phyloP scores from a whole-genome alignment of 2,797 vertebrate genomes.

The Rhabdomys pumilio region DNA sequence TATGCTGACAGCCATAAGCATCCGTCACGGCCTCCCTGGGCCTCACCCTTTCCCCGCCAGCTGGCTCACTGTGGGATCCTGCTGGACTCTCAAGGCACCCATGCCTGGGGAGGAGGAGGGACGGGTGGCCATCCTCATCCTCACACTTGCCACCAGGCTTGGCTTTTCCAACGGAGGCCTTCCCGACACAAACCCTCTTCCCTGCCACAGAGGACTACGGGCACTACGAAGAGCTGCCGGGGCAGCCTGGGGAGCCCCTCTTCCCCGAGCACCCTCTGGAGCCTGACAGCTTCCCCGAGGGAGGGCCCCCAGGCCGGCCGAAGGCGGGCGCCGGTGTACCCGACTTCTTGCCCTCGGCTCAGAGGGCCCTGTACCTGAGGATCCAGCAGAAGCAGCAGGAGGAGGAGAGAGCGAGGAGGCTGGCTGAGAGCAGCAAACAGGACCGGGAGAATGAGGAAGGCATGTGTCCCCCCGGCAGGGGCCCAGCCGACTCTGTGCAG shows the following conservation, averaged over 20 bases:
- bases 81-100: neutral
- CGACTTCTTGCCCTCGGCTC: constrained; percentile 96
- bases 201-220: constrained; percentile 92
- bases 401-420: constrained; percentile 94
- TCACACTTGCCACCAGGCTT: neutral
- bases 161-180: constrained; percentile 39
- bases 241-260: constrained; percentile 87
- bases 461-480: constrained; percentile 83
- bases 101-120: neutral
- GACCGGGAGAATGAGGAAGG: constrained; percentile 93
- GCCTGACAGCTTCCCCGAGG: constrained; percentile 86
- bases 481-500: neutral
- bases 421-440: constrained; percentile 92
- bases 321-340: constrained; percentile 92
- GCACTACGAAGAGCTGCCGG: constrained; percentile 90
- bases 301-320: constrained; percentile 84
- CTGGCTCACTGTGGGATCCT: neutral
- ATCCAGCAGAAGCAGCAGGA: constrained; percentile 99
- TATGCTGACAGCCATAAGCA: constrained; percentile 3
- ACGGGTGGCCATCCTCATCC: neutral
- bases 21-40: neutral
- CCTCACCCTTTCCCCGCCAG: constrained; percentile 6
- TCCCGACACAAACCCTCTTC: constrained; percentile 74
- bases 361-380: constrained; percentile 96
- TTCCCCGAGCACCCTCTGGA: constrained; percentile 89